These are phyloP conservation scores for Drosophila insularis DNA, from an alignment of 1,140 invertebrate genomes.

Conservation along the genomic window DNA sequence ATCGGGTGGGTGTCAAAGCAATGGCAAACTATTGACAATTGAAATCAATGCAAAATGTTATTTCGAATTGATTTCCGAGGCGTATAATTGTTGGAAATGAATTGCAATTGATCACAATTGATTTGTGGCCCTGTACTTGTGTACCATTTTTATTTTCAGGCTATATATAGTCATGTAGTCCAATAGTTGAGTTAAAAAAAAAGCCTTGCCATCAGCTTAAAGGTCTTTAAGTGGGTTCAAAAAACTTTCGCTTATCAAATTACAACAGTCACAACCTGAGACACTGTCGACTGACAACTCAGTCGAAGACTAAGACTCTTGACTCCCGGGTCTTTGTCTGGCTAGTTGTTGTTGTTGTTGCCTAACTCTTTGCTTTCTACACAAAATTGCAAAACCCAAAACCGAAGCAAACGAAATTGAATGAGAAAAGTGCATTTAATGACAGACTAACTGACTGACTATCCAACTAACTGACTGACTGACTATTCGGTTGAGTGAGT, in stretches of 20 bases:
- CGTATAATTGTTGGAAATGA: conserved; percentile 53
- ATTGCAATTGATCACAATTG: conserved; percentile 45
- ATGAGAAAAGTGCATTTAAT: conserved; percentile 66
- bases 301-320: conserved; percentile 22
- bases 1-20: conserved; percentile 64
- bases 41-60: conserved; percentile 56
- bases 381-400: conserved; percentile 54
- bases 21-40: conserved; percentile 63
- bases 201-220: conserved; percentile 52
- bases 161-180: conserved; percentile 51
- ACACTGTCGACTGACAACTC: conserved; percentile 20
- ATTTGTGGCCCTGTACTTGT: conserved; percentile 40
- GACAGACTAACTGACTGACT: conserved; percentile 39
- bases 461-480: conserved; percentile 1
- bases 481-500: conserved; percentile 1
- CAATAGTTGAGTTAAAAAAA: conserved; percentile 15
- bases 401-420: conserved; percentile 43
- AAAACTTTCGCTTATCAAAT: conserved; percentile 75
- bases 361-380: conserved; percentile 53
- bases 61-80: conserved; percentile 33
- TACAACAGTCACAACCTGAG: conserved; percentile 42
- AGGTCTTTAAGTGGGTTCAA: conserved; percentile 52
- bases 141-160: conserved; percentile 31
- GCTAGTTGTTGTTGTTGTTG: conserved; percentile 15
- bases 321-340: conserved; percentile 44